phyloP scores from a whole-genome alignment of 2,888 invertebrate genomes.

The Leptopterna dolabrata region DNA sequence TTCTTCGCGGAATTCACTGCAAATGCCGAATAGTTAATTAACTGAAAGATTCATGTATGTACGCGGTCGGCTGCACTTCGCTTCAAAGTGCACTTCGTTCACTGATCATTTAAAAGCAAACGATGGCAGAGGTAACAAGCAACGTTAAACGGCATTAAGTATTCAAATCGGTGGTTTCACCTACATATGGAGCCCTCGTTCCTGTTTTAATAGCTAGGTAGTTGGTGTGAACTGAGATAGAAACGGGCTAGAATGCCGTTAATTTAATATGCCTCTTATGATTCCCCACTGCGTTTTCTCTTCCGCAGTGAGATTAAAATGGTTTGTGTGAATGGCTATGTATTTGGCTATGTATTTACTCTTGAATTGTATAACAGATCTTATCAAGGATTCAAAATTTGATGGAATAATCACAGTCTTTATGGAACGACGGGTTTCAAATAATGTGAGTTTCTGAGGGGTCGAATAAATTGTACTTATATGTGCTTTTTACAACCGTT shows the following conservation, averaged over 20 bases:
- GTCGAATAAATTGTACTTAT: no score
- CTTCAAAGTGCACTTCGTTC: not conserved
- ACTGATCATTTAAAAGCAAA: not conserved
- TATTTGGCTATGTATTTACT: no score
- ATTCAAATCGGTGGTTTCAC: not conserved
- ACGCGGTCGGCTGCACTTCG: not conserved
- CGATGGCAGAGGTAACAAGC: not conserved
- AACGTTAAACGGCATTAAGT: not conserved
- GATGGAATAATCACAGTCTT: not conserved
- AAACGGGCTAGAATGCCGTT: not conserved
- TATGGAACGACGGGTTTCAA: no score
- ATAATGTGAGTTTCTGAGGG: no score
- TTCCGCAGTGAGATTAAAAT: not conserved
- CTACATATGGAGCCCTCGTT: not conserved
- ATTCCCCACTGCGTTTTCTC: not conserved
- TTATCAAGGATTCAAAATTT: not conserved
- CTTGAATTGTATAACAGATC: not conserved
- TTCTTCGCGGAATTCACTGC: no score
- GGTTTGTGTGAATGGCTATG: not conserved
- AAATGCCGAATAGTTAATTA: no score
- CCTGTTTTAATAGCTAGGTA: not conserved
- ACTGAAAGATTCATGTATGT: no score
- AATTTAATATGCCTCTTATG: not conserved
- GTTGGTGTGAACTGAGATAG: constrained; percentile 10
- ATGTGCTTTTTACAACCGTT: no score